Evolutionary conservation across 2,797 vertebrate species (phyloP).

Genomic region (Enteromius mattozi): DNA sequence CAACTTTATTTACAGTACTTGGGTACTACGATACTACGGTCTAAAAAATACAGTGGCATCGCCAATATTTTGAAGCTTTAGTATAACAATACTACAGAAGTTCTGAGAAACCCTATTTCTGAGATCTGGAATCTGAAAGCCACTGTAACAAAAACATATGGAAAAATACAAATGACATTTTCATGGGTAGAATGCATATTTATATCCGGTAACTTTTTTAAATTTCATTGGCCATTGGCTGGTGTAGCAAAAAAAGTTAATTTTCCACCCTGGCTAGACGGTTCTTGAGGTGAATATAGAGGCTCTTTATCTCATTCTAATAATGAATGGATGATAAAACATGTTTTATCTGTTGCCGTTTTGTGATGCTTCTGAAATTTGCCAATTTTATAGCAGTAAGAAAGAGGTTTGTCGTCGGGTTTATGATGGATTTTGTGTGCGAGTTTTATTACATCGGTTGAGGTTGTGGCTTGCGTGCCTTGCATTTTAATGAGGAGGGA

Average conservation of each 20-base stretch:
- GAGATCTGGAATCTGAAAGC: neutral
- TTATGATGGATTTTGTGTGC: conserved; percentile 44
- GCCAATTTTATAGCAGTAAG: neutral
- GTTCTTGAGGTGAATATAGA: conserved; percentile 17
- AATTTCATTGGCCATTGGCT: neutral
- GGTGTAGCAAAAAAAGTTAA: conserved; percentile 5
- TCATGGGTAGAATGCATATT: neutral
- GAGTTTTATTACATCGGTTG: conserved; percentile 39
- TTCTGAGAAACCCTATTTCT: neutral
- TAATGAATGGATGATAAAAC: conserved; percentile 16
- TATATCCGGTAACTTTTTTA: neutral
- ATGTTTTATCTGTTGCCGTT: conserved; percentile 8
- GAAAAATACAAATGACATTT: neutral
- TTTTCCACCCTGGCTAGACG: neutral
- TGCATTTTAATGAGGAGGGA: conserved; percentile 40
- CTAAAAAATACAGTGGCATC: neutral
- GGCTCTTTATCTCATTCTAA: neutral
- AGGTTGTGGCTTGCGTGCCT: conserved; percentile 36
- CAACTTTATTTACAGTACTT: no score
- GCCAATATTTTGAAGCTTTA: neutral
- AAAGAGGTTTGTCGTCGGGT: conserved; percentile 32
- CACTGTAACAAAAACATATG: neutral
- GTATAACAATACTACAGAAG: neutral
- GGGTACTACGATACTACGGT: no score
- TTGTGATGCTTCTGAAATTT: conserved; percentile 16